Conservation (phyloP, 2,888 invertebrate species). For the Campaea margaritaria region DNA sequence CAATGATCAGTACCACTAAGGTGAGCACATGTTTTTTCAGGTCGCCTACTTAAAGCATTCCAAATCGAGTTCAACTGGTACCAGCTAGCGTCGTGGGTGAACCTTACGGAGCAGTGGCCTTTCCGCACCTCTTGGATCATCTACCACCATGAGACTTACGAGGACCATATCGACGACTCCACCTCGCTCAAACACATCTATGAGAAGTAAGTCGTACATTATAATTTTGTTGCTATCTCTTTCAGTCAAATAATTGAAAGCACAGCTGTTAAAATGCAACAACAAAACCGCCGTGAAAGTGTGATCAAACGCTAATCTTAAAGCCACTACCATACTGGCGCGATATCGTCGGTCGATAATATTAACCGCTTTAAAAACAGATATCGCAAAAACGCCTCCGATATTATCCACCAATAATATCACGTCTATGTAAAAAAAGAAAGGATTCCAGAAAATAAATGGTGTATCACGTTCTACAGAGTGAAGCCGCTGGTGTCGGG, state of each 20-base stretch:
- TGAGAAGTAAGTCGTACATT: conserved; percentile 91
- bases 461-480: conserved; percentile 58
- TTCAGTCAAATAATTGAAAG: background rate
- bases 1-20: too few relatives aligned
- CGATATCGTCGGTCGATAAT: too few relatives aligned
- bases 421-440: too few relatives aligned
- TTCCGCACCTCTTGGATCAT: conserved; percentile 99
- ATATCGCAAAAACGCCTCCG: too few relatives aligned
- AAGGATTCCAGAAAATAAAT: too few relatives aligned
- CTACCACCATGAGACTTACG: conserved; percentile 95
- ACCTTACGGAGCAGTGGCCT: conserved; percentile 99
- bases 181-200: conserved; percentile 95
- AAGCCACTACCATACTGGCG: too few relatives aligned
- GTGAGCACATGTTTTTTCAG: conserved; percentile 82
- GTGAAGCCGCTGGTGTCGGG: conserved; percentile 92
- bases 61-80: conserved; percentile 99
- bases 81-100: conserved; percentile 98
- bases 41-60: conserved; percentile 98
- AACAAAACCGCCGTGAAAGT: too few relatives aligned
- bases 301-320: too few relatives aligned
- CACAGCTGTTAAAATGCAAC: too few relatives aligned
- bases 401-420: too few relatives aligned
- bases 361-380: too few relatives aligned
- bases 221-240: background rate
- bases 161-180: conserved; percentile 94